Percentiles rank a stretch among this genome's conserved stretches.
Evolutionary conservation across 2,797 vertebrate genomes (phyloP).

Genomic region (Heteromormyrus szaboi): DNA sequence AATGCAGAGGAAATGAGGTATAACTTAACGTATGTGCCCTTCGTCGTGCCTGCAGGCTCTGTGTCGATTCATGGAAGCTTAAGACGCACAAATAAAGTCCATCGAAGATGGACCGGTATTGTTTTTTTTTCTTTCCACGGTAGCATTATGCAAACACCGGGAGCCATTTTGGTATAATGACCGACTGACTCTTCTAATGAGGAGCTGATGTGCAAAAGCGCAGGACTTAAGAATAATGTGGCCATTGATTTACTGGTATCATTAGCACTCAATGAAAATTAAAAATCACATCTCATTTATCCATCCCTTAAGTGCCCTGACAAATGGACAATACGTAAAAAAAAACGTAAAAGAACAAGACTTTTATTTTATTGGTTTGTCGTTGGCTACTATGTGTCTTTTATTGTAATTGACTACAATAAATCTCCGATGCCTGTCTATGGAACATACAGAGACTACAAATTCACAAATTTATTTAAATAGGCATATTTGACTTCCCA

Average conservation of each 20-base stretch:
- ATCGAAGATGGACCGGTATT: background rate
- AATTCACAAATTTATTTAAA: background rate
- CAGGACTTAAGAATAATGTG: background rate
- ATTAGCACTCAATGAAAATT: slow-evolving; percentile 18
- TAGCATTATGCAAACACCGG: background rate
- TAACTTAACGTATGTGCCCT: background rate
- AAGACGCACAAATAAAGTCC: background rate
- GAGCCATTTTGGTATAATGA: slow-evolving; percentile 10
- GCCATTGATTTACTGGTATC: slow-evolving; percentile 17
- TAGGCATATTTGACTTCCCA: background rate
- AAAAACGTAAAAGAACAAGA: background rate
- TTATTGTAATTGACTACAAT: background rate
- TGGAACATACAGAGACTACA: background rate
- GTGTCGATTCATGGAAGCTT: background rate
- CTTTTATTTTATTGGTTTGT: background rate
- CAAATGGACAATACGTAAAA: background rate
- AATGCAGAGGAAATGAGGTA: background rate
- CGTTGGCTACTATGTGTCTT: background rate
- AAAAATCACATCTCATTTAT: slow-evolving; percentile 12
- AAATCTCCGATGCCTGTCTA: background rate
- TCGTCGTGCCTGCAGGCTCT: background rate
- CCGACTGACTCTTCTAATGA: background rate
- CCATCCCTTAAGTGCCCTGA: background rate
- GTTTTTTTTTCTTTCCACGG: background rate
- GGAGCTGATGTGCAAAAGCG: background rate